Evolutionary conservation across 2,888 invertebrate genomes (phyloP), one percentile per base, ranked within the genome.

Genomic region (Cerceris rybyensis): DNA sequence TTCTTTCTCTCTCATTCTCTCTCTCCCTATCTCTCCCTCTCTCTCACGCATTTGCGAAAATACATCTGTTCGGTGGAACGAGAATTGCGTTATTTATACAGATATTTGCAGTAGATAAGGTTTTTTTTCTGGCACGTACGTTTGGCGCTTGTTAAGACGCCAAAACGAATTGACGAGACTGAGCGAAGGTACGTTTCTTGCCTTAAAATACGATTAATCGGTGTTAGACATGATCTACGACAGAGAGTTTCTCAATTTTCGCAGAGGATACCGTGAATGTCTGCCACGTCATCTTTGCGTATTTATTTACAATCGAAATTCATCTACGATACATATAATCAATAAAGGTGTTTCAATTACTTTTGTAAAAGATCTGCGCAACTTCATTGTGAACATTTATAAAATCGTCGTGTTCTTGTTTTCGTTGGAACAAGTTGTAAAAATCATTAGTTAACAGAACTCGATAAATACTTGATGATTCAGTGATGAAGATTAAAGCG

Each of bases 161-260:
- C 87, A 78, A 83, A 75, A 77, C 66, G 78, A 83, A 85, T 87
- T 87, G 83, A 85, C 85, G 82, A 85, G 74, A 85, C 64, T 85
- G 78, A 70, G 74, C 64, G 77, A 85, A 85, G 85, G 82, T 85
- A 82, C 85, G 75, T 70, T 67, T 71, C 71, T 78, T 78, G n/a
- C 41, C 69, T 75, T 79, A 75, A 75, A 68, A 68, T 76, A 80
- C 61, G 67, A 61, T 72, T 65, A 58, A 39, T 52, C 55, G 42
- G 11, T 49, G 42, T 46, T 49, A 6, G 49, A 63, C 7, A 52
- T 49, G 43, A 63, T 74, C 67, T 58, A 52, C 17, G 41, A 16
- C 63, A 70, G 73, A 70, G 73, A 73, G 79, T 78, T 79, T 74
- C 78, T 59, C 70, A 73, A 77, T 66, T 17, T 14, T 46, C 14